Base-by-base conservation (phyloP, 1,140 invertebrate species). In the Rhynchophorus ferrugineus region DNA sequence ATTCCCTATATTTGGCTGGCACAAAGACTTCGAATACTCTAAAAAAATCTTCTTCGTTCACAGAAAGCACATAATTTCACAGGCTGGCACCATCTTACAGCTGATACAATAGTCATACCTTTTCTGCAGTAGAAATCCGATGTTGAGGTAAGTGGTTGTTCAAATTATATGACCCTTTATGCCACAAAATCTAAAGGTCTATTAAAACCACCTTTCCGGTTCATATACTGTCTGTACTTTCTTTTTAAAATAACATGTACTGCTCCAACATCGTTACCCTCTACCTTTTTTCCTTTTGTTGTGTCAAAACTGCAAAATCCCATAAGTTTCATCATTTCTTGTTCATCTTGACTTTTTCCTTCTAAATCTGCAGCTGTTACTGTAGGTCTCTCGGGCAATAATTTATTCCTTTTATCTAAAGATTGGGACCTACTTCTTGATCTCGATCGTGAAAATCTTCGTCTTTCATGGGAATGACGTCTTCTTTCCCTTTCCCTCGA, bases 161-260 rank as follows among this genome's bases (percentile, higher is more conserved):
- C 58, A 56, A 52, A 52, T 56, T 56, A 45, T 20, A 49, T 21
- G 19, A 39, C 29, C 2, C 60, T 80, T n/a, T n/a, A 90, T 56
- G 88, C 87, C 38, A 95, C 90, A 76, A 92, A 93, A 73, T 99
- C 96, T 42, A 99, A 74, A 29, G 96, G 95, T 66, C 96, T 79
- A 71, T 99, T 99, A 73, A 99, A 99, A 50, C 96, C 96, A 58
- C 96, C 96, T 74, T 96, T 95, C 49, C 96, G 80, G 72, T 99
- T 99, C 96, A 99, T 99, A 66, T 99, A 99, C 73, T 99, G 96
- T 63, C 95, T 82, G 70, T 98, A 98, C 73, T 96, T 94, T 64
- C 95, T 77, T 76, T 97, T 97, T 42, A 96, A 78, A 47, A 95
- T 91, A 45, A 98, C 88, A 71, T 98, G 95, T 53, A 96, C 91